Conservation (phyloP, 2,113 vertebrate species). For the Asarcornis scutulata region DNA sequence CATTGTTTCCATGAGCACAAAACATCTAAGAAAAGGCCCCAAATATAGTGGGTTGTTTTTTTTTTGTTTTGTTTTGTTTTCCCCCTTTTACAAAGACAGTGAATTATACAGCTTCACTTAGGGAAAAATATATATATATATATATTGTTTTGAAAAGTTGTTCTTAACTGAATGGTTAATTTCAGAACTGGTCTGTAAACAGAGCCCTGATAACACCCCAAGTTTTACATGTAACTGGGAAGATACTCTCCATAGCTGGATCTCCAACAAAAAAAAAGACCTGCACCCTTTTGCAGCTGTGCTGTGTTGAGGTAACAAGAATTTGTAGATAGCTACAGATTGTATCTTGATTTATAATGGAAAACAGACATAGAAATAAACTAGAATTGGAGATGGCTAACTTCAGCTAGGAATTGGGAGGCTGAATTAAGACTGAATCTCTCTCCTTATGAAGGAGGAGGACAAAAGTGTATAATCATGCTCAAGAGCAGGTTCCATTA, state of each 20-base stretch:
- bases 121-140: too few species aligned
- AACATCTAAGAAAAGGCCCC: neutral
- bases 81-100: neutral
- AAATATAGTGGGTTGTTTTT: neutral
- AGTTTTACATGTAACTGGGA: neutral
- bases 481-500: neutral
- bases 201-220: neutral
- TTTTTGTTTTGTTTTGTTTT: neutral
- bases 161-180: neutral
- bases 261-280: neutral
- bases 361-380: neutral
- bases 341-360: neutral
- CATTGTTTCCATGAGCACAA: neutral
- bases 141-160: neutral
- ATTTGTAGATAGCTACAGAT: neutral
- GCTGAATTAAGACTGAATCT: neutral
- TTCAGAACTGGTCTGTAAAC: neutral
- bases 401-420: neutral
- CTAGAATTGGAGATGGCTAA: neutral
- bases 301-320: neutral
- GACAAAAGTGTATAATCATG: neutral
- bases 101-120: neutral
- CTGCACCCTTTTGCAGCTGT: neutral
- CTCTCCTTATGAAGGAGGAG: neutral
- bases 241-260: neutral